Conservation (phyloP, 2,113 vertebrate genomes). For the Progne subis region DNA sequence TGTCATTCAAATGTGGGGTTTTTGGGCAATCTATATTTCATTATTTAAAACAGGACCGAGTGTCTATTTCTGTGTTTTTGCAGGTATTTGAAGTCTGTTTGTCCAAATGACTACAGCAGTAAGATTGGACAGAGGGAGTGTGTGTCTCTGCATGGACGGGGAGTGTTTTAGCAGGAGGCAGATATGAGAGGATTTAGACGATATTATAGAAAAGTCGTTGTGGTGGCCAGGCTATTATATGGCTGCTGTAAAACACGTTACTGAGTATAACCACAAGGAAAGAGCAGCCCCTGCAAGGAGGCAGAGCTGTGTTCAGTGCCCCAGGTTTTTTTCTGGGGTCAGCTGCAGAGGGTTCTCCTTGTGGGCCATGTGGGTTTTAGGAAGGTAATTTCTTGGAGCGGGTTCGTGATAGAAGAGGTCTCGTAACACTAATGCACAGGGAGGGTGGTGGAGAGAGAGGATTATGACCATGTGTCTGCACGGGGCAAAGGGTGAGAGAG, state of each 20-base stretch:
- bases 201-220: constrained; percentile 56
- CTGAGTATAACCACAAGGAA: constrained; percentile 16
- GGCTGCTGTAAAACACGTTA: constrained; percentile 54
- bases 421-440: not conserved
- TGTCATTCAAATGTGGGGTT: not conserved
- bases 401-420: not conserved
- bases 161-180: constrained; percentile 55
- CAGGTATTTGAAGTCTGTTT: constrained; percentile 10
- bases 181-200: constrained; percentile 66
- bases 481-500: not conserved
- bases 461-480: not conserved
- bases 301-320: not conserved
- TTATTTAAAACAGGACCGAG: constrained; percentile 8
- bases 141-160: not conserved
- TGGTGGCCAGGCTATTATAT: not conserved
- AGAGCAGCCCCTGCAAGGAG: not conserved
- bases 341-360: not conserved
- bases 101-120: not conserved
- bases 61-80: not conserved
- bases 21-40: not conserved
- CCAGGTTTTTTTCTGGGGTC: not conserved
- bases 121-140: constrained; percentile 2
- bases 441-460: not conserved
- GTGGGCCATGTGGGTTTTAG: not conserved
- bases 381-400: rapidly evolving